Percentiles rank a stretch among this genome's conserved stretches.
Evolutionary conservation across 2,797 vertebrate species (phyloP).

Genomic region (Acestrorhynchus altus): DNA sequence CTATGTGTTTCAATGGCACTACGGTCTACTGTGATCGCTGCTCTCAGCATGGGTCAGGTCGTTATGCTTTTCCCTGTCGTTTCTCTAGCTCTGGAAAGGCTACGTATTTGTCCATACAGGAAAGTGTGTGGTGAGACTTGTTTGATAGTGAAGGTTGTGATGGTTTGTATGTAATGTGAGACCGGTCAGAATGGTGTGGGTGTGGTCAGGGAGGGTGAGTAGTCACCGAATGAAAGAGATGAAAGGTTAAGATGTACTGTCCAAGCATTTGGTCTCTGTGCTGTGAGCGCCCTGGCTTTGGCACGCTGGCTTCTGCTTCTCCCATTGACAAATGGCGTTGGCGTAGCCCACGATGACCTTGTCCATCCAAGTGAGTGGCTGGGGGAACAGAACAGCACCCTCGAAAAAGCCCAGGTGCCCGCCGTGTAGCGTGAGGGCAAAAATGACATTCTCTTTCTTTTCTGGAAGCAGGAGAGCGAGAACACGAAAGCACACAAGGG

Average conservation of each 20-base stretch:
- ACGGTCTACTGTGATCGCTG: neutral
- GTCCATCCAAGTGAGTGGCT: slow-evolving; percentile 91
- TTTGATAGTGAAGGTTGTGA: neutral
- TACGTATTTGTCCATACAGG: neutral
- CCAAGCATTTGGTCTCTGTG: slow-evolving; percentile 76
- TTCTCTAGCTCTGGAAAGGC: slow-evolving; percentile 3
- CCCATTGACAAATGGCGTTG: slow-evolving; percentile 88
- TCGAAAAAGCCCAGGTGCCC: slow-evolving; percentile 91
- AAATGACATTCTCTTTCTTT: slow-evolving; percentile 87
- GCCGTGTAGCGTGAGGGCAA: slow-evolving; percentile 84
- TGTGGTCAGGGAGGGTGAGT: slow-evolving; percentile 20
- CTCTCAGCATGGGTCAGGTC: slow-evolving; percentile 2
- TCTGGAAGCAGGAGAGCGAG: slow-evolving; percentile 67
- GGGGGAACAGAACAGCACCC: slow-evolving; percentile 86
- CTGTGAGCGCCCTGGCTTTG: slow-evolving; percentile 85
- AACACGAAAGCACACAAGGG: neutral
- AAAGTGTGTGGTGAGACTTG: neutral
- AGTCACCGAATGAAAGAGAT: slow-evolving; percentile 26
- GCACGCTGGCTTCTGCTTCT: slow-evolving; percentile 92
- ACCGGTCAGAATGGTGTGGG: slow-evolving; percentile 14
- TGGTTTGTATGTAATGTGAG: neutral
- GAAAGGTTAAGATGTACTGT: slow-evolving; percentile 71
- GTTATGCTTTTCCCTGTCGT: slow-evolving; percentile 1
- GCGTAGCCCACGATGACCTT: slow-evolving; percentile 87
- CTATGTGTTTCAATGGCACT: neutral